Percentiles rank a stretch among this genome's conserved stretches.
Conservation (phyloP, 1,140 invertebrate species). For the Polyergus mexicanus region DNA sequence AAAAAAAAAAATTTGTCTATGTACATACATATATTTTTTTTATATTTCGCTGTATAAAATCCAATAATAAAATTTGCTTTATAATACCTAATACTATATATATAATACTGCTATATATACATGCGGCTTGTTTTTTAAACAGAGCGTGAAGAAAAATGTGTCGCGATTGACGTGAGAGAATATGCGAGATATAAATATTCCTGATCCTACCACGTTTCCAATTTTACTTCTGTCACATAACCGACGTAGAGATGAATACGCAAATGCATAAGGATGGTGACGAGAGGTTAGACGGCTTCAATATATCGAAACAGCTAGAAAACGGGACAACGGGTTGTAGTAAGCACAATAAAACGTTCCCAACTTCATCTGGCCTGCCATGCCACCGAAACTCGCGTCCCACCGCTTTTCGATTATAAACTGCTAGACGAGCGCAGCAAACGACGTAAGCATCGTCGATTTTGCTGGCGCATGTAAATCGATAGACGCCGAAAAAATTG, state of each 20-base stretch:
- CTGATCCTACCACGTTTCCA: conserved; percentile 38
- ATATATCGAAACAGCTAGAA: conserved; percentile 36
- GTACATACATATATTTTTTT: background rate
- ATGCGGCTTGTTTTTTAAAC: background rate
- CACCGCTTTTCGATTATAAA: conserved; percentile 58
- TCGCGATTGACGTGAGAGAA: conserved; percentile 28
- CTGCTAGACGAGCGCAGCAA: conserved; percentile 53
- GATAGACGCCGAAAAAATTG: conserved; percentile 49
- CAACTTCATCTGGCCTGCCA: conserved; percentile 29
- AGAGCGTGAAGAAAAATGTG: conserved; percentile 21
- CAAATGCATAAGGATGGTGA: conserved; percentile 37
- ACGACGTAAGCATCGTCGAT: conserved; percentile 60
- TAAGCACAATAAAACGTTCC: conserved; percentile 45
- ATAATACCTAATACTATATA: background rate
- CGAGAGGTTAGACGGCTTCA: background rate
- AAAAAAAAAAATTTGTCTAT: background rate
- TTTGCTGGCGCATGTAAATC: conserved; percentile 61
- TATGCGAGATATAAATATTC: conserved; percentile 51
- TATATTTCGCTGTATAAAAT: no score
- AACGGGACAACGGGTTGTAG: conserved; percentile 25
- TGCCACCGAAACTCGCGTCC: conserved; percentile 28
- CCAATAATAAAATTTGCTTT: background rate
- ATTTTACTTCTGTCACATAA: conserved; percentile 59
- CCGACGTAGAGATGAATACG: conserved; percentile 49
- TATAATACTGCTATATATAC: no score